A percentile compares a stretch with the other conserved stretches of the same genome.
These are phyloP conservation scores for Gnathonemus longibarbis DNA, from an alignment of 2,113 vertebrate species.

Conservation along the genomic window DNA sequence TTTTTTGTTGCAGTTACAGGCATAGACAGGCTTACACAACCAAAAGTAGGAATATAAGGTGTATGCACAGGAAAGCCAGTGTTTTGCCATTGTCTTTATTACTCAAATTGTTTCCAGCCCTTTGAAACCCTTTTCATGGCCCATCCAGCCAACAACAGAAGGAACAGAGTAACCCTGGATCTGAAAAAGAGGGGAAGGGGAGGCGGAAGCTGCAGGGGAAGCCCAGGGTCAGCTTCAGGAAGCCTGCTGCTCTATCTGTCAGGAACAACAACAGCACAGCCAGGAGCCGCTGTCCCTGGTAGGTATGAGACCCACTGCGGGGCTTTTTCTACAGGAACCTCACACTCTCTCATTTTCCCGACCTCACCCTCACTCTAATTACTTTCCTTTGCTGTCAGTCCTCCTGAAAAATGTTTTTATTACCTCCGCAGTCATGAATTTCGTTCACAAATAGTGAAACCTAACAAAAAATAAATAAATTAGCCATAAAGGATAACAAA, in stretches of 20 bases:
- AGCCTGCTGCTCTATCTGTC: neutral
- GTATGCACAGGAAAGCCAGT: neutral
- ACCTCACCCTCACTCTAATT: neutral
- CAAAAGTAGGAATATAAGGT: neutral
- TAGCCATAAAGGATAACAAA: neutral
- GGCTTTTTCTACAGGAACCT: neutral
- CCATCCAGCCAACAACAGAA: neutral
- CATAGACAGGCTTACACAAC: neutral
- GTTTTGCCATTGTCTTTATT: neutral
- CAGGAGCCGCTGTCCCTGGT: neutral
- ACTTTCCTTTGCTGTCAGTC: neutral
- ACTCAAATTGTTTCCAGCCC: neutral
- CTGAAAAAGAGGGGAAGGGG: conserved; percentile 12
- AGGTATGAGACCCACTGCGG: neutral
- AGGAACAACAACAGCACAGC: neutral
- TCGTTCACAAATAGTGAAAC: neutral
- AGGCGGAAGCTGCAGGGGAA: conserved; percentile 22
- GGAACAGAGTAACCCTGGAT: neutral
- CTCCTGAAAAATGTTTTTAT: neutral
- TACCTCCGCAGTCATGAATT: neutral
- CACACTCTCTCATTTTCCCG: neutral
- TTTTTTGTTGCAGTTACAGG: neutral
- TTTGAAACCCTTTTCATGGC: neutral
- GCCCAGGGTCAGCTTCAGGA: conserved; percentile 10
- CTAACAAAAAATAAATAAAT: neutral